Conservation (phyloP, 2,113 vertebrate species). For the Monopterus albus region DNA sequence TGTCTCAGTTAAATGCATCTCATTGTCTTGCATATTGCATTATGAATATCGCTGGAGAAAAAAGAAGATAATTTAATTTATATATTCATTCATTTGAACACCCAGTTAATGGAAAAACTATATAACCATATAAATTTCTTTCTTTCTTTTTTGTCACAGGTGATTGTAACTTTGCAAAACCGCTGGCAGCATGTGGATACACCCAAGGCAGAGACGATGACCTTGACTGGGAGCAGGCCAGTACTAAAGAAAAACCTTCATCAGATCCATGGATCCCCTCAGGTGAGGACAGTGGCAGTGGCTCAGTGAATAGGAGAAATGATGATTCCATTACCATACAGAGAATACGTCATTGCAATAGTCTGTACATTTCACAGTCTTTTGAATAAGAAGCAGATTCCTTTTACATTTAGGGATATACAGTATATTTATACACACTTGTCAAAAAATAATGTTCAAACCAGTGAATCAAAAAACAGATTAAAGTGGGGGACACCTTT, state of each 20-base stretch:
- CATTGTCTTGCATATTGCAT: conserved; percentile 79
- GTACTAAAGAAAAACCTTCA: conserved; percentile 83
- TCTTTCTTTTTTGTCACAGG: conserved; percentile 81
- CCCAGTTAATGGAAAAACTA: conserved; percentile 72
- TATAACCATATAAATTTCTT: conserved; percentile 55
- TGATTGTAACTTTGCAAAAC: conserved; percentile 93
- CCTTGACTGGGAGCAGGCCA: conserved; percentile 95
- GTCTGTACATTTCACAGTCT: conserved; percentile 24
- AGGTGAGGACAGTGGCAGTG: conserved; percentile 81
- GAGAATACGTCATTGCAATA: conserved; percentile 9
- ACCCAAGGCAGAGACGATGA: conserved; percentile 93
- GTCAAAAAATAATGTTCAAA: too few species aligned
- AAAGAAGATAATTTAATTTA: conserved; percentile 66
- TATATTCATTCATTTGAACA: conserved; percentile 72
- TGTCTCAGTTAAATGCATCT: conserved; percentile 80
- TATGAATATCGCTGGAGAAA: conserved; percentile 66
- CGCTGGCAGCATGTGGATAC: conserved; percentile 90
- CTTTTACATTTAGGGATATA: too few species aligned
- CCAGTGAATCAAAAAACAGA: too few species aligned
- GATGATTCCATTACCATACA: not conserved
- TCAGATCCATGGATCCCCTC: conserved; percentile 92
- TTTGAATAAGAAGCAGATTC: too few species aligned
- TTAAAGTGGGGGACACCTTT: too few species aligned
- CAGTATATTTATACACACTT: too few species aligned
- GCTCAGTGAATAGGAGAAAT: conserved; percentile 3